Evolutionary conservation across 2,113 vertebrate species (phyloP), one percentile per base, ranked within the genome.

Genomic region (Ptychochromis oligacanthus): DNA sequence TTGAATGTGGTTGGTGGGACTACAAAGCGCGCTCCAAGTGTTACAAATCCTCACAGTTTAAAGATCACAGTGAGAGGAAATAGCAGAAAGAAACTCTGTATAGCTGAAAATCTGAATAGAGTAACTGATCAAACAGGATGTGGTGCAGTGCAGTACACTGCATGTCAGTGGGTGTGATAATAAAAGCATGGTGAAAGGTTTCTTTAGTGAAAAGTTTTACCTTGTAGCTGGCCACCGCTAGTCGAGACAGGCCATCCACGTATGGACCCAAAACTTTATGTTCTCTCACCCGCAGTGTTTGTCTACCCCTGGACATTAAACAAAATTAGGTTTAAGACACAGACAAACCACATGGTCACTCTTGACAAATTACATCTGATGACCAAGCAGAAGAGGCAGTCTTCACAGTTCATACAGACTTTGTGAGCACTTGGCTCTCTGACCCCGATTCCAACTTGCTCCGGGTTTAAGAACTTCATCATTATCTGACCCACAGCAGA

Each of bases 191-290:
- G 46, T 49, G 26, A 52, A 72, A 31, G 43, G 6, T 52, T 31
- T 18, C 9, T 34, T 40, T 1, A 9, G 22, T 10, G 22, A 54
- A 13, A 60, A 10, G 28, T 11, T 54, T 96, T 97, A 99, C 98
- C 98, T 99, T 99, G 92, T 99, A 99, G 92, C 96, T 95, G 79
- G 97, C 95, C 87, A 99, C 98, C 8, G 98, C 98, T 84, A 99
- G 94, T 83, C 98, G 98, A 80, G 98, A 99, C 31, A 99, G 95
- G 26, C 98, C 98, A 75, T 99, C 98, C 59, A 99, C 98, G 2
- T 99, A 99, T 12, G 98, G 98, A 75, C 98, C 98, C 87, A 99
- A 93, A 62, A 99, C 98, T 93, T 96, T 99, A 94, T 99, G 98
- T 79, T 99, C 98, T 92, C 98, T 96, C 81, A 99, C 98, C 94